These are phyloP conservation scores for Callitettix versicolor DNA, from an alignment of 1,140 invertebrate genomes.

Conservation along the genomic window DNA sequence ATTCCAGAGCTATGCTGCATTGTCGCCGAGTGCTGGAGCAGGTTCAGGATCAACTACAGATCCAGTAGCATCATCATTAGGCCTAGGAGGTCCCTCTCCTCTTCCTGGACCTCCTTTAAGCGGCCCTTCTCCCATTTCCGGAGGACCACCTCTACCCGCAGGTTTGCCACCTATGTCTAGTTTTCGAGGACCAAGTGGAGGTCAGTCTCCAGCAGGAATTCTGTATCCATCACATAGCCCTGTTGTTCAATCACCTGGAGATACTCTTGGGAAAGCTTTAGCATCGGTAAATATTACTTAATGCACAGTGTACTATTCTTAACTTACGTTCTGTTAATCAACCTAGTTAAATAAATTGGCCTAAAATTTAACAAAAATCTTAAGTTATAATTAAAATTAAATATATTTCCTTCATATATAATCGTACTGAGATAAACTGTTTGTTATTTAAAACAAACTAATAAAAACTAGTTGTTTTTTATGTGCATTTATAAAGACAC, in stretches of 20 bases:
- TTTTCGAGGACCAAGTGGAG: conserved; percentile 52
- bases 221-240: conserved; percentile 34
- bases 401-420: no score
- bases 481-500: no score
- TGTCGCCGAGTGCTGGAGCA: conserved; percentile 41
- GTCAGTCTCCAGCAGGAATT: conserved; percentile 43
- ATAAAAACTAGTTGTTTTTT: no score
- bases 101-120: neutral
- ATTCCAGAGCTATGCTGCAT: conserved; percentile 47
- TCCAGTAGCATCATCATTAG: neutral
- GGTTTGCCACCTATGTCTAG: conserved; percentile 89
- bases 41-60: conserved; percentile 31
- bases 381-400: no score
- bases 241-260: conserved; percentile 44
- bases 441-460: no score
- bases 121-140: conserved; percentile 5
- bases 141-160: conserved; percentile 27
- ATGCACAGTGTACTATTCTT: neutral
- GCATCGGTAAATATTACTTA: conserved; percentile 44
- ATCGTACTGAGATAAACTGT: no score
- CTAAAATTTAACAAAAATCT: neutral
- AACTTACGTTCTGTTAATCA: neutral
- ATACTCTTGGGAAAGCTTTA: conserved; percentile 67
- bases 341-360: neutral
- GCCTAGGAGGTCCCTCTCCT: neutral